phyloP scores from a whole-genome alignment of 2,888 invertebrate species.

The Trichopoda pennipes region DNA sequence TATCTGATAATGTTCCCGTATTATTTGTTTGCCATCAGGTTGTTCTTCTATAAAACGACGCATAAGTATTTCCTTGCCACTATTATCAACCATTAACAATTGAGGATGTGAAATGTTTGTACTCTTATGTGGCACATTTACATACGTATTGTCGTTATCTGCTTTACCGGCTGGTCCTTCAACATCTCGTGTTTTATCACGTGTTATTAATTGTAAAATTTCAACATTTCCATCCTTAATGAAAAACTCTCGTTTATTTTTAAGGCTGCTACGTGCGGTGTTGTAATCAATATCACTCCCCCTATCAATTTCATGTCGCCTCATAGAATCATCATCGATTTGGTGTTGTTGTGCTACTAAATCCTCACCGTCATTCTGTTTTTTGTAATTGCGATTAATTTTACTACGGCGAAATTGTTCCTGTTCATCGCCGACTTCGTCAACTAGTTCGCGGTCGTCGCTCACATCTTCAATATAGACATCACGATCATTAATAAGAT shows the following conservation, averaged over 20 bases:
- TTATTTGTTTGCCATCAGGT: slow-evolving; percentile 85
- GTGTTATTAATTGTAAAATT: slow-evolving; percentile 89
- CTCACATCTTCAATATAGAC: slow-evolving; percentile 79
- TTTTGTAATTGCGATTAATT: slow-evolving; percentile 75
- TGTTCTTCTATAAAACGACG: slow-evolving; percentile 92
- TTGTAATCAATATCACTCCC: slow-evolving; percentile 85
- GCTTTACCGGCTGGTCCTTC: slow-evolving; percentile 75
- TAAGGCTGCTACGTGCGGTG: slow-evolving; percentile 75
- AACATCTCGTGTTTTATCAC: slow-evolving; percentile 83
- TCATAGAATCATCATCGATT: slow-evolving; percentile 87
- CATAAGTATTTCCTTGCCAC: slow-evolving; percentile 92
- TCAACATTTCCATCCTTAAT: slow-evolving; percentile 93
- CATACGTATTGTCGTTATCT: slow-evolving; percentile 84
- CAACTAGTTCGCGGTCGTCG: slow-evolving; percentile 74
- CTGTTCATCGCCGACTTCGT: slow-evolving; percentile 68
- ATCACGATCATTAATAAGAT: slow-evolving; percentile 80
- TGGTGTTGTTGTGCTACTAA: slow-evolving; percentile 76
- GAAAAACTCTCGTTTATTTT: slow-evolving; percentile 85
- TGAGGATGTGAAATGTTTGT: slow-evolving; percentile 84
- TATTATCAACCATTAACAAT: slow-evolving; percentile 86
- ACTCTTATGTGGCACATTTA: slow-evolving; percentile 82
- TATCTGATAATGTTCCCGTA: slow-evolving; percentile 82
- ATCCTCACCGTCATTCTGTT: slow-evolving; percentile 70
- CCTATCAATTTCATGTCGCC: slow-evolving; percentile 89
- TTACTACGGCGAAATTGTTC: slow-evolving; percentile 73